These are phyloP conservation scores for Cydia splendana DNA, from an alignment of 1,140 invertebrate genomes.

Conservation along the genomic window DNA sequence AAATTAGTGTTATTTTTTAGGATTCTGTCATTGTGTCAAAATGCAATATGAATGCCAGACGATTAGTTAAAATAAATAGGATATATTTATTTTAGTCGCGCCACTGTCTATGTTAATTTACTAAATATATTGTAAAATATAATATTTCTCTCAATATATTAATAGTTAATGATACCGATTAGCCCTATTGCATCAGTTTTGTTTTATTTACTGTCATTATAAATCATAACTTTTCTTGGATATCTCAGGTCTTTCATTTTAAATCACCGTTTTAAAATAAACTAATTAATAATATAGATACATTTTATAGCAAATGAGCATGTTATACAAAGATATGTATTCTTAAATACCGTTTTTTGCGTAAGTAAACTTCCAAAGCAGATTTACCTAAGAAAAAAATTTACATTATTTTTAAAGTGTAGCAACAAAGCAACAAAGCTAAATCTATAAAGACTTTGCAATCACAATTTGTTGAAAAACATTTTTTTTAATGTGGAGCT, in stretches of 20 bases:
- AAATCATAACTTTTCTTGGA: conserved; percentile 10
- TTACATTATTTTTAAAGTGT: no score
- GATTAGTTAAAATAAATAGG: background rate
- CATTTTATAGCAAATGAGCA: no score
- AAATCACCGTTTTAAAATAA: background rate
- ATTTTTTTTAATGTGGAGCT: no score
- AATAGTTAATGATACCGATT: background rate
- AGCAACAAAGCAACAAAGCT: no score
- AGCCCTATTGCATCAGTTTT: background rate
- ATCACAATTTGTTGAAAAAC: no score
- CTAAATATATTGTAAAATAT: background rate
- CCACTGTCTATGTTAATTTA: conserved; percentile 14
- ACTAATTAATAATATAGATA: no score
- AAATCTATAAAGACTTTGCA: no score
- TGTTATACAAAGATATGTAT: no score
- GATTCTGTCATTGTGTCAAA: background rate
- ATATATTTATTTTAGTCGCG: background rate
- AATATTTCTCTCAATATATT: background rate
- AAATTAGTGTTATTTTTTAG: background rate
- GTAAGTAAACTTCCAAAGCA: no score
- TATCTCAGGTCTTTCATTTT: background rate
- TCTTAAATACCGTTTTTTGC: no score
- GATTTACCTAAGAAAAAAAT: no score
- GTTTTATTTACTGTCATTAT: background rate
- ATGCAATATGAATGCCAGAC: background rate